Percentiles rank a stretch among this genome's conserved stretches.
phyloP scores from a whole-genome alignment of 2,113 vertebrate species.

The Garra rufa region DNA sequence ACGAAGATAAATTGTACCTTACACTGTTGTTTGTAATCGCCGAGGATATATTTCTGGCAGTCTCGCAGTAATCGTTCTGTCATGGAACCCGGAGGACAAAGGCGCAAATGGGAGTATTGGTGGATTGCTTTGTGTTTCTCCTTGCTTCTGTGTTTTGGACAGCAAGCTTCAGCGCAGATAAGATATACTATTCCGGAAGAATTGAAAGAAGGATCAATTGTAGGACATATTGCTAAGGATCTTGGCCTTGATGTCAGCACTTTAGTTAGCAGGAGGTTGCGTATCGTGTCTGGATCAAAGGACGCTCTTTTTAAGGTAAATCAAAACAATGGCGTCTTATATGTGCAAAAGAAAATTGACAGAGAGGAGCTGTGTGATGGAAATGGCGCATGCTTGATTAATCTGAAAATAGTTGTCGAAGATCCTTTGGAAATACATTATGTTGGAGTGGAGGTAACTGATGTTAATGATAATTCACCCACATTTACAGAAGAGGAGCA shows the following conservation, averaged over 20 bases:
- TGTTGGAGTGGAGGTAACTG: conserved; percentile 65
- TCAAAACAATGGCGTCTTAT: conserved; percentile 66
- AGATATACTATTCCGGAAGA: conserved; percentile 75
- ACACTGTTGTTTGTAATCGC: not conserved
- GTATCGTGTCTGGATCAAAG: conserved; percentile 68
- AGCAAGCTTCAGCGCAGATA: conserved; percentile 64
- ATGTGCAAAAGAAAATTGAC: conserved; percentile 64
- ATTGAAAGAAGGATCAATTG: conserved; percentile 61
- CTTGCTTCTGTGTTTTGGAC: conserved; percentile 54
- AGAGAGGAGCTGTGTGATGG: conserved; percentile 69
- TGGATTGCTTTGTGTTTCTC: conserved; percentile 53
- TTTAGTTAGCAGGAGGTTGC: conserved; percentile 64
- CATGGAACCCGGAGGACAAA: conserved; percentile 68
- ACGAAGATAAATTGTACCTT: not conserved
- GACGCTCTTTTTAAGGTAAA: conserved; percentile 67
- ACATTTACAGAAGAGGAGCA: conserved; percentile 65
- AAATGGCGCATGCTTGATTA: conserved; percentile 58
- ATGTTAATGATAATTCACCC: conserved; percentile 71
- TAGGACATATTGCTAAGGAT: conserved; percentile 75
- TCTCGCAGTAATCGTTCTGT: not conserved
- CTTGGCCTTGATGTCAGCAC: conserved; percentile 68
- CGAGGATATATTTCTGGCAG: not conserved
- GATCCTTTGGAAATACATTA: conserved; percentile 75
- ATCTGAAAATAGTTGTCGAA: conserved; percentile 69
- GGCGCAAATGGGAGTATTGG: conserved; percentile 47